phyloP scores from a whole-genome alignment of 2,888 invertebrate genomes.

The Escarpia spicata region DNA sequence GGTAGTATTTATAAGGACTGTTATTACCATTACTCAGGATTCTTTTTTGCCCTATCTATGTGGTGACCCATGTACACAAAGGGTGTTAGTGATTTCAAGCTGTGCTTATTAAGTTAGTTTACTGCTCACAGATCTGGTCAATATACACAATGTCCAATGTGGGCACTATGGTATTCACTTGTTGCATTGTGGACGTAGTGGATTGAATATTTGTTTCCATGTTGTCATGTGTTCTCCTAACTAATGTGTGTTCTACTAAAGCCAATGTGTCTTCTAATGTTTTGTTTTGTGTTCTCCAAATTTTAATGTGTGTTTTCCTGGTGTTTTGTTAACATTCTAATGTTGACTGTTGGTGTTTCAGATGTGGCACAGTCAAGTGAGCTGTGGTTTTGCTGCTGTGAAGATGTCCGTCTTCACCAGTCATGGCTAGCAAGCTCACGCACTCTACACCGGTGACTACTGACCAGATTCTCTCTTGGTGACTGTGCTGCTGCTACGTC shows the following conservation, averaged over 20 bases:
- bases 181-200: not conserved
- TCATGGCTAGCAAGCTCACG: not conserved
- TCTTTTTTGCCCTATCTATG: not conserved
- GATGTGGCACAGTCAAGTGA: not conserved
- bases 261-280: too few species aligned
- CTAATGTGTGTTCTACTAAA: not conserved
- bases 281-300: not conserved
- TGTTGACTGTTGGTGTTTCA: conserved; percentile 1
- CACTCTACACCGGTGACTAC: not conserved
- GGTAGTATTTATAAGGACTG: too few species aligned
- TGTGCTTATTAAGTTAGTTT: not conserved
- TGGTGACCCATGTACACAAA: too few species aligned
- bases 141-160: not conserved
- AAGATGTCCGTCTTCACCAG: not conserved
- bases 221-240: not conserved
- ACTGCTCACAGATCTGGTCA: not conserved
- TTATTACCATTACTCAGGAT: not conserved
- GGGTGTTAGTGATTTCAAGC: not conserved
- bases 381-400: not conserved
- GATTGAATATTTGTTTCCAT: not conserved
- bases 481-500: not conserved
- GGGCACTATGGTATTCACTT: not conserved
- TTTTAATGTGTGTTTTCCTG: not conserved
- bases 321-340: too few species aligned
- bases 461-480: not conserved